A percentile compares a stretch with the other conserved stretches of the same genome.
Conservation (phyloP, 2,797 vertebrate species). For the Sebastes miniatus region DNA sequence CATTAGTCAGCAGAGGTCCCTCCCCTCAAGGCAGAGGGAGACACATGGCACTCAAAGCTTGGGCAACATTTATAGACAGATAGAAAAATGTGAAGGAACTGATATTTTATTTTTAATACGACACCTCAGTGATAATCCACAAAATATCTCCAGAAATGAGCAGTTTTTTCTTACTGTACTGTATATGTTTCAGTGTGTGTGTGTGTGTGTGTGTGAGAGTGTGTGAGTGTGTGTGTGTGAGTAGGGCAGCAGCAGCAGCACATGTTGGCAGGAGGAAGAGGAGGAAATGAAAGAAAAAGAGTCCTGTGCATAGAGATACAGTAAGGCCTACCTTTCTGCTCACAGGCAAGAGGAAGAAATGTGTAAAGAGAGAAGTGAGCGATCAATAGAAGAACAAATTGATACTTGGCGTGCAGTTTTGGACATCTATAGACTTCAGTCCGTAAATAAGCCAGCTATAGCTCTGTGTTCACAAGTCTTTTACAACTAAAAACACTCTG, state of each 20-base stretch:
- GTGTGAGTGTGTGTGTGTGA: constrained; percentile 3
- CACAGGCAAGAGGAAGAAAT: constrained; percentile 42
- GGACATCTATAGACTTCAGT: constrained; percentile 24
- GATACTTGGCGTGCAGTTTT: constrained; percentile 51
- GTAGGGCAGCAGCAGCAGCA: constrained; percentile 67
- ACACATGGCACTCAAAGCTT: constrained; percentile 70
- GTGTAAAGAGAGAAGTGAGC: constrained; percentile 20
- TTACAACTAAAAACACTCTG: constrained; percentile 50
- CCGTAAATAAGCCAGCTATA: constrained; percentile 8
- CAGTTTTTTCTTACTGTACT: constrained; percentile 25
- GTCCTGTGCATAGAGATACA: constrained; percentile 63
- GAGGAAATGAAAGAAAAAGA: constrained; percentile 77
- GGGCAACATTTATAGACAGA: constrained; percentile 60
- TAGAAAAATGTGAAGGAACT: constrained; percentile 32
- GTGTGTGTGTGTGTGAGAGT: constrained; percentile 12
- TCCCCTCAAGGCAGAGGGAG: constrained; percentile 61
- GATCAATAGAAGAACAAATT: constrained; percentile 48
- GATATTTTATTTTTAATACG: constrained; percentile 5
- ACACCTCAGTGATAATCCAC: constrained; percentile 8
- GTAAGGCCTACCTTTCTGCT: constrained; percentile 62
- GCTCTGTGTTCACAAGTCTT: constrained; percentile 54
- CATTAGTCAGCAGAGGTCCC: constrained; percentile 70
- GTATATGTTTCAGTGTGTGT: constrained; percentile 6
- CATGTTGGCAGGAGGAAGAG: constrained; percentile 75
- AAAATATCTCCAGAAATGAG: constrained; percentile 37